phyloP scores from a whole-genome alignment of 1,140 invertebrate species.

The Diachasmimorpha longicaudata region DNA sequence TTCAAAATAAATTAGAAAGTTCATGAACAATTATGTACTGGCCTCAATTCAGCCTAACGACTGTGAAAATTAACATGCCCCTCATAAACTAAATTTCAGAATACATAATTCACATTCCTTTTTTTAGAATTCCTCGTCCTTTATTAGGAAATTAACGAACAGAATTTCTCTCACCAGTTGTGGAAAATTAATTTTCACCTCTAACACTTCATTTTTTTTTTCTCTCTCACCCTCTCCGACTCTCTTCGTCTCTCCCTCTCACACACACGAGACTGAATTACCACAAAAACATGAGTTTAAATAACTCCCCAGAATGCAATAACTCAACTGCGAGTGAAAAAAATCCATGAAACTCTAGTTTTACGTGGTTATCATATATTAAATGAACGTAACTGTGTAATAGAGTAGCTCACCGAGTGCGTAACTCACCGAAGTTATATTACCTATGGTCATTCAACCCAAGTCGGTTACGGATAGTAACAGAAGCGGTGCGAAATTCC shows the following conservation, averaged over 20 bases:
- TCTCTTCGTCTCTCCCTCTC: no score
- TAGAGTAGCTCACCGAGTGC: neutral
- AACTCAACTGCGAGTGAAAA: neutral
- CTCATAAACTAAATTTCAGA: neutral
- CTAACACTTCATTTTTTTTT: neutral
- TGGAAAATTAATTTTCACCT: neutral
- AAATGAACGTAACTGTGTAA: neutral
- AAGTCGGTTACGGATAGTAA: slow-evolving; percentile 11
- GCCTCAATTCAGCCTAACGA: neutral
- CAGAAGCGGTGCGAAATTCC: slow-evolving; percentile 26
- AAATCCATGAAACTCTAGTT: neutral
- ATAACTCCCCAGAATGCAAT: neutral
- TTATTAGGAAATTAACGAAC: neutral
- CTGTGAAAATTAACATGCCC: neutral
- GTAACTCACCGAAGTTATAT: slow-evolving; percentile 7
- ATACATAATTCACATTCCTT: neutral
- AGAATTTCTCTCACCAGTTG: neutral
- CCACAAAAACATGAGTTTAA: neutral
- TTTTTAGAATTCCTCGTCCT: neutral
- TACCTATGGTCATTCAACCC: slow-evolving; percentile 24
- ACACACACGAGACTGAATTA: neutral
- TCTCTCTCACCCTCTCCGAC: no score
- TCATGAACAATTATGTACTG: neutral
- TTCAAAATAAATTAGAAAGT: neutral
- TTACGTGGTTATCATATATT: neutral